Evolutionary conservation across 2,797 vertebrate species (phyloP), one percentile per base, ranked within the genome.

Genomic region (Naso thynnoides): DNA sequence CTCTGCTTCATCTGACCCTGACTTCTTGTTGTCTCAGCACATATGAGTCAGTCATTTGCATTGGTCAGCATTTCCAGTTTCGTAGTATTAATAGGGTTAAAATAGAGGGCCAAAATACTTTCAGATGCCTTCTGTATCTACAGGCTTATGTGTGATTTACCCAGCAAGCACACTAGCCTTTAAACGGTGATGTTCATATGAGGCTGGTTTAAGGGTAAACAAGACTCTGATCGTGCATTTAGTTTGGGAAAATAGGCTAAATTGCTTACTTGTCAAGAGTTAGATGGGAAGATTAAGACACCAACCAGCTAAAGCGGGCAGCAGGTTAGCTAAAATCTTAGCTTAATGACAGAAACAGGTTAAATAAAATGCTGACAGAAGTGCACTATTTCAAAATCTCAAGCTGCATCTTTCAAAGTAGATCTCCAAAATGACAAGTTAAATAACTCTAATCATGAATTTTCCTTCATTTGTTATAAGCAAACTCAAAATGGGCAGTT

Each of bases 11-110:
- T 45, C 47, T 72, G 55, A 74, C 82, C 80, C 60, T 49, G 76
- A 73, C 47, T 67, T 65, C 36, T 41, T 55, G 54, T 54, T 63
- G 70, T 29, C 62, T 81, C 70, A 83, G 76, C 80, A 74, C 58
- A 71, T 66, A 69, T 50, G 54, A 59, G 14, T 57, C 52, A 50
- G 26, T 54, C 57, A 44, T 60, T 59, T 33, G 31, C 53, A 50
- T 58, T 11, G 1, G 16, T 69, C 75, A 73, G 64, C 77, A 29
- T 36, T 82, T 78, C 45, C 38, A 21, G 21, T 60, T 14, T 45
- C n/a, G 23, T 31, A 44, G 24, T 36, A 52, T 42, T 68, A 71
- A 62, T 27, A 45, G 42, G 39, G 57, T 69, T 75, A 70, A 78
- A 76, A 72, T 36, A 15, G 5, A 52, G 39, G 55, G 58, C 48